phyloP scores from a whole-genome alignment of 2,113 vertebrate species.

The Platysteira castanea region DNA sequence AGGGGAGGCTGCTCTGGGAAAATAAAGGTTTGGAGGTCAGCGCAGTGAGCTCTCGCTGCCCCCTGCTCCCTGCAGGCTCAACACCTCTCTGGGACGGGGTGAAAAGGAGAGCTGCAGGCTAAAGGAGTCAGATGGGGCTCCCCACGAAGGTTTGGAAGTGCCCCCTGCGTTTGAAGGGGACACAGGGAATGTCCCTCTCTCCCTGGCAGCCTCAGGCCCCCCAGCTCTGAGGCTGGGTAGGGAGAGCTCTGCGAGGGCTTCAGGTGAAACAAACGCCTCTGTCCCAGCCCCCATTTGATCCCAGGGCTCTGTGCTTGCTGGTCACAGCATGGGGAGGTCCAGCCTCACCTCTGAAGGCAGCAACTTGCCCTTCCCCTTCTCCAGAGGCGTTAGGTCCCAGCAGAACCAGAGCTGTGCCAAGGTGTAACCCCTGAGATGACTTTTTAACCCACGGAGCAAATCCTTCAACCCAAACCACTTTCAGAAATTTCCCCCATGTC shows the following conservation, averaged over 20 bases:
- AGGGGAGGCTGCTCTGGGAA: not conserved
- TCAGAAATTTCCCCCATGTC: not conserved
- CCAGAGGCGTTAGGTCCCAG: rapidly evolving
- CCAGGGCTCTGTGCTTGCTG: not conserved
- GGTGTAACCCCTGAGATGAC: not conserved
- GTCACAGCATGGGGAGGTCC: not conserved
- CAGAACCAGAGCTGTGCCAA: not conserved
- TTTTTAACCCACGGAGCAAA: not conserved
- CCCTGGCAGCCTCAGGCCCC: not conserved
- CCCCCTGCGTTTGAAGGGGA: not conserved
- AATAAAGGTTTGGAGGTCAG: not conserved
- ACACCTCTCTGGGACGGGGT: rapidly evolving
- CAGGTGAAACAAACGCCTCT: rapidly evolving
- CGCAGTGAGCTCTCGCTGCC: rapidly evolving
- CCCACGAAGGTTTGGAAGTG: not conserved
- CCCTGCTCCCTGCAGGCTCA: not conserved
- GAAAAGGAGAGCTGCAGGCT: not conserved
- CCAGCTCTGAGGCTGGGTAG: rapidly evolving
- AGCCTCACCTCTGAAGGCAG: not conserved
- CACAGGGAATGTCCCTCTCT: not conserved
- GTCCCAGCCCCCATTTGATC: not conserved
- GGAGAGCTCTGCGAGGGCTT: not conserved
- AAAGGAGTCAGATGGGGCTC: not conserved
- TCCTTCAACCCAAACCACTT: not conserved
- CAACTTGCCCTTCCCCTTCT: not conserved